phyloP scores from a whole-genome alignment of 2,113 vertebrate genomes.

The human region DNA sequence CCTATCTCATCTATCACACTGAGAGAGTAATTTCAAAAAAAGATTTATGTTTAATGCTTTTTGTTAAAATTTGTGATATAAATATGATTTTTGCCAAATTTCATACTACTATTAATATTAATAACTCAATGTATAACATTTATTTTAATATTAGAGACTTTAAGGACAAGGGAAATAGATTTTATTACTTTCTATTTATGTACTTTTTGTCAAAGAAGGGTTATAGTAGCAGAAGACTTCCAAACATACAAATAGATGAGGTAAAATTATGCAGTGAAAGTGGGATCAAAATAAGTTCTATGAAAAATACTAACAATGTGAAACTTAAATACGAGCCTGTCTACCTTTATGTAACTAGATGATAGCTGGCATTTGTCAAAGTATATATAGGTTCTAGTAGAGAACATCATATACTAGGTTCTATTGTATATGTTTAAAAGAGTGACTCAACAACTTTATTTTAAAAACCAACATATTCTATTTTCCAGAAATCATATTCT shows the following conservation, averaged over 20 bases:
- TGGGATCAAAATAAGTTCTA: not conserved
- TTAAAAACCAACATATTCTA: not conserved
- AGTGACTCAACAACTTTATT: not conserved
- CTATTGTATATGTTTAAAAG: not conserved
- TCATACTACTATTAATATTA: not conserved
- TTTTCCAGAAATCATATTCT: not conserved
- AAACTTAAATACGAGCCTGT: not conserved
- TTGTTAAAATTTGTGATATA: not conserved
- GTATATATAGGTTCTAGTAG: not conserved
- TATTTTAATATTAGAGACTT: not conserved
- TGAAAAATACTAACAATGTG: not conserved
- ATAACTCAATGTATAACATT: not conserved
- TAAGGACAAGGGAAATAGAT: not conserved
- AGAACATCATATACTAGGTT: too few species aligned
- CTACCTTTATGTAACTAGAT: not conserved
- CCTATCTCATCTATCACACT: not conserved
- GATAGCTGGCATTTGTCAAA: not conserved
- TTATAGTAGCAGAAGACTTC: constrained; percentile 1
- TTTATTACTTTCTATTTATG: not conserved
- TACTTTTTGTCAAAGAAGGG: not conserved
- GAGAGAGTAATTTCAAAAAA: not conserved
- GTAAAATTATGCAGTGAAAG: not conserved
- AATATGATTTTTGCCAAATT: not conserved
- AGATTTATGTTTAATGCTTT: constrained; percentile 8
- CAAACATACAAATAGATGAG: not conserved